These are phyloP conservation scores for Neotoma lepida DNA, from an alignment of 2,113 vertebrate genomes.

Conservation along the genomic window DNA sequence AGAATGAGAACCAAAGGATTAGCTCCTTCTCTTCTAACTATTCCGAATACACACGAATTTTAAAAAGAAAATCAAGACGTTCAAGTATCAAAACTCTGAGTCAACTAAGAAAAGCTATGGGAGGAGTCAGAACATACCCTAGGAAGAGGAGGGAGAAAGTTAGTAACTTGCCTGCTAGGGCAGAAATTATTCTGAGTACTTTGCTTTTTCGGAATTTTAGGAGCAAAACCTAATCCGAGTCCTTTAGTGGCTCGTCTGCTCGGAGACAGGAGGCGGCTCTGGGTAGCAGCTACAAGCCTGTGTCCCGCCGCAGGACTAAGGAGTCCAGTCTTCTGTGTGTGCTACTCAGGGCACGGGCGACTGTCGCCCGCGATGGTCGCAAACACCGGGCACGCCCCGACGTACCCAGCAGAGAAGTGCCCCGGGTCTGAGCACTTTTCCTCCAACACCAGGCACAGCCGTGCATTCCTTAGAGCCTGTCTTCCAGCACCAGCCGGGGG, in stretches of 20 bases:
- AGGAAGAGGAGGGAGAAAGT: neutral
- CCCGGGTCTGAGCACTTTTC: neutral
- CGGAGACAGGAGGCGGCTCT: neutral
- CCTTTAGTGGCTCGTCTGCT: neutral
- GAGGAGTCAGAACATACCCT: neutral
- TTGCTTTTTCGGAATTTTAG: neutral
- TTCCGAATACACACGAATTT: neutral
- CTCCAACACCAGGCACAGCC: neutral
- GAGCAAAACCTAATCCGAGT: neutral
- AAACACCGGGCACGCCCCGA: neutral
- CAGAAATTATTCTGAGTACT: neutral
- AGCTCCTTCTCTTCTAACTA: neutral
- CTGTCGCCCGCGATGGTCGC: neutral
- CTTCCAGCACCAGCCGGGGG: neutral
- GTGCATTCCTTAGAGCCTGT: neutral
- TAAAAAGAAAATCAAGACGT: neutral
- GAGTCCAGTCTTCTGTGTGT: neutral
- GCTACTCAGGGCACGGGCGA: neutral
- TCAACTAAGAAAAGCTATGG: neutral
- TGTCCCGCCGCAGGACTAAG: neutral
- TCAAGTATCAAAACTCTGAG: neutral
- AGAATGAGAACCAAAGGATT: neutral
- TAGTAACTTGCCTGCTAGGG: neutral
- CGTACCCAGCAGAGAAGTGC: neutral
- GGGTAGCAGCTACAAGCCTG: neutral